Evolutionary conservation across 2,113 vertebrate species (phyloP).

Genomic region (Orthonyx spaldingii): DNA sequence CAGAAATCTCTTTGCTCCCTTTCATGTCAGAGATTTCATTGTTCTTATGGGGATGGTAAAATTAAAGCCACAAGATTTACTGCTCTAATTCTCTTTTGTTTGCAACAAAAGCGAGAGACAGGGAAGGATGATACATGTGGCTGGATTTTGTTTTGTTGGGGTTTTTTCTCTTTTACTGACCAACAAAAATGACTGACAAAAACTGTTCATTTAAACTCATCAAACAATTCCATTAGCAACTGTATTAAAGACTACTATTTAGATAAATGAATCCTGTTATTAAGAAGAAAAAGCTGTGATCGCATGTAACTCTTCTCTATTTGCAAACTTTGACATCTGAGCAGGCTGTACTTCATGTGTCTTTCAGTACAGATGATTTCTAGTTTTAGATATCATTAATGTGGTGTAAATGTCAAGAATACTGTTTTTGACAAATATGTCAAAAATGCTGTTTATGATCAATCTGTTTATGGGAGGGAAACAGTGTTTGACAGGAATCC

Average conservation of each 20-base stretch:
- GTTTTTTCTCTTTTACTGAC: background rate
- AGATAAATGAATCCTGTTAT: background rate
- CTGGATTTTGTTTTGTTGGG: background rate
- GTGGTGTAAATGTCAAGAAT: background rate
- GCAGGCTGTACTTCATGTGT: background rate
- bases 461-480: background rate
- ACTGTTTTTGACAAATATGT: background rate
- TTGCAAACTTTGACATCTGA: background rate
- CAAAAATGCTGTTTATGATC: background rate
- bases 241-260: background rate
- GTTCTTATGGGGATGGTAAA: constrained; percentile 39
- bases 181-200: background rate
- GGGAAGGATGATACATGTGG: background rate
- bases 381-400: background rate
- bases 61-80: constrained; percentile 58
- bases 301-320: background rate
- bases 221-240: background rate
- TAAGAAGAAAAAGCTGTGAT: background rate
- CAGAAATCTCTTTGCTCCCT: constrained; percentile 29
- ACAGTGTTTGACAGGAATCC: background rate
- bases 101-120: background rate
- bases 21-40: constrained; percentile 38
- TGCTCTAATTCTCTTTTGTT: constrained; percentile 52
- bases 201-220: background rate
- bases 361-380: background rate